Evolutionary conservation across 2,797 vertebrate species (phyloP).

Genomic region (Takifugu ocellatus): DNA sequence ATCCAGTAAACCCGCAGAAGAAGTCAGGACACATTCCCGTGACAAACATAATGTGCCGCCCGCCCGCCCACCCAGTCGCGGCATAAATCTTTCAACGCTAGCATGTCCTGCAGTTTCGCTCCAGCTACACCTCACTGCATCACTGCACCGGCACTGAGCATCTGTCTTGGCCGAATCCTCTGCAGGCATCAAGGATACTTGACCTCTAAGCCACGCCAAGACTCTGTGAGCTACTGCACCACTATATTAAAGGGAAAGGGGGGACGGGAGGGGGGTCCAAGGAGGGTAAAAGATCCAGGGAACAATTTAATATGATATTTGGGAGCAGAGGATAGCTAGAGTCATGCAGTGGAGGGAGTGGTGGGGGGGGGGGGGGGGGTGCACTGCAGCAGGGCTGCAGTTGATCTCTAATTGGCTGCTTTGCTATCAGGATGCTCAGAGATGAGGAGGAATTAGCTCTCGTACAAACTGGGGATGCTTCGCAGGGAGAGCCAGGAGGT

Average conservation of each 20-base stretch:
- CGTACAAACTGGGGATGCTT: conserved; percentile 58
- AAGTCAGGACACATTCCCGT: conserved; percentile 48
- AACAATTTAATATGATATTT: conserved; percentile 48
- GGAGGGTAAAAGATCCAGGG: conserved; percentile 13
- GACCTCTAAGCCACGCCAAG: conserved; percentile 74
- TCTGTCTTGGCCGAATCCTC: conserved; percentile 63
- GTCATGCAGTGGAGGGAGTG: conserved; percentile 39
- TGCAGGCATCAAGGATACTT: conserved; percentile 67
- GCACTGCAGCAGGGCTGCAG: conserved; percentile 66
- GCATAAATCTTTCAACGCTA: conserved; percentile 68
- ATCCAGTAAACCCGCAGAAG: conserved; percentile 39
- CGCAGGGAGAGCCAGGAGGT: conserved; percentile 48
- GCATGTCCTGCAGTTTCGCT: conserved; percentile 63
- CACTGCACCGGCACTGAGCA: conserved; percentile 61
- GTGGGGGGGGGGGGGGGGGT: conserved; percentile 57
- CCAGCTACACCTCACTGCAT: conserved; percentile 70
- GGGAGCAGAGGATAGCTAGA: conserved; percentile 42
- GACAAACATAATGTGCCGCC: conserved; percentile 54
- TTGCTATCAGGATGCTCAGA: conserved; percentile 75
- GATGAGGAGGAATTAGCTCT: conserved; percentile 75
- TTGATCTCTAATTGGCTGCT: conserved; percentile 80
- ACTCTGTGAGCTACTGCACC: conserved; percentile 54
- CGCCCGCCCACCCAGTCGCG: conserved; percentile 28
- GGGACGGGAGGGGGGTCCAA: conserved; percentile 15
- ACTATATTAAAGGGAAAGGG: conserved; percentile 28